Percentiles rank a stretch among this genome's conserved stretches.
phyloP scores from a whole-genome alignment of 2,113 vertebrate genomes.

The Sterna hirundo region DNA sequence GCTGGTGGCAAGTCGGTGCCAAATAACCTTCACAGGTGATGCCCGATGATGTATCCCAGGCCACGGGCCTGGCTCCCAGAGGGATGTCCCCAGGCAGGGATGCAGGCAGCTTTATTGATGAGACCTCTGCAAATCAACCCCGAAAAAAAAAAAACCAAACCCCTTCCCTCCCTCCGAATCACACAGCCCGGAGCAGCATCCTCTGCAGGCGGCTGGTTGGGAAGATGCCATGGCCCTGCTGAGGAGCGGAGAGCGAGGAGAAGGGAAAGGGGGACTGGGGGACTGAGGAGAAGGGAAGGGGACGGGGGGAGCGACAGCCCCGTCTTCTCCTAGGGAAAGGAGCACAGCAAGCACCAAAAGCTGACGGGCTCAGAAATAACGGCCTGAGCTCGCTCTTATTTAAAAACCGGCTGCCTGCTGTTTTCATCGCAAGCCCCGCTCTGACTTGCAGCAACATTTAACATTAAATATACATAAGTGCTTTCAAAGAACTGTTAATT shows the following conservation, averaged over 20 bases:
- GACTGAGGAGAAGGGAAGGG: not conserved
- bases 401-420: constrained; percentile 76
- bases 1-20: not conserved
- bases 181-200: not conserved
- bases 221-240: not conserved
- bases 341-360: constrained; percentile 35
- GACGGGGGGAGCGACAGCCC: not conserved
- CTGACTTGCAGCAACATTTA: constrained; percentile 71
- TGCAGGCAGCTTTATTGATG: not conserved
- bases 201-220: not conserved
- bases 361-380: constrained; percentile 71
- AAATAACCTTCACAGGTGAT: not conserved
- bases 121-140: not conserved
- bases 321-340: not conserved
- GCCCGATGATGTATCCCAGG: not conserved
- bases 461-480: constrained; percentile 84
- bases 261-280: no score
- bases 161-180: not conserved
- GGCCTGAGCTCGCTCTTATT: constrained; percentile 73
- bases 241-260: not conserved
- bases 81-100: not conserved
- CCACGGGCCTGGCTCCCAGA: not conserved
- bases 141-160: not conserved
- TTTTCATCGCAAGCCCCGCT: constrained; percentile 63
- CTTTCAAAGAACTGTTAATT: constrained; percentile 80